A percentile compares a stretch with the other conserved stretches of the same genome.
Conservation (phyloP, 2,113 vertebrate species). For the Phainopepla nitens region DNA sequence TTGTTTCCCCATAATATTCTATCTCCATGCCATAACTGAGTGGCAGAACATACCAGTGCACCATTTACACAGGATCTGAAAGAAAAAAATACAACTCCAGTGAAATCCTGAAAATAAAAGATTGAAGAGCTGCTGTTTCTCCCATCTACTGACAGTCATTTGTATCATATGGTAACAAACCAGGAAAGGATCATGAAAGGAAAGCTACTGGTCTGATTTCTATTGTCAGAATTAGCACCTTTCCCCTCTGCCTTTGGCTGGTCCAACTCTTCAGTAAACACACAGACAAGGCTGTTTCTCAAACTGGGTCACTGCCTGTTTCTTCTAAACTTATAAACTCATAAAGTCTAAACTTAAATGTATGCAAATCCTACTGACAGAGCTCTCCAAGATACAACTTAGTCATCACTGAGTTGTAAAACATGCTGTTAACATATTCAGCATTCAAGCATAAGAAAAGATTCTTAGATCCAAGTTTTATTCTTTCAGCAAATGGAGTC, state of each 20-base stretch:
- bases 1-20: slow-evolving; percentile 98
- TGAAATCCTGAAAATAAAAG: background rate
- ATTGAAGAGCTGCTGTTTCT: background rate
- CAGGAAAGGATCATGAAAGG: background rate
- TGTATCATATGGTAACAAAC: background rate
- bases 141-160: background rate
- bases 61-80: slow-evolving; percentile 95
- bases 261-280: background rate
- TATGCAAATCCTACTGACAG: background rate
- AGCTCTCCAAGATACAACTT: background rate
- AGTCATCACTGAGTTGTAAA: background rate
- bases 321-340: background rate
- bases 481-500: background rate
- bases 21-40: slow-evolving; percentile 94
- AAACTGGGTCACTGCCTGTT: background rate
- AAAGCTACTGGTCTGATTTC: background rate
- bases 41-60: slow-evolving; percentile 77
- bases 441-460: background rate
- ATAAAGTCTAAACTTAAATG: background rate
- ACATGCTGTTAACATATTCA: background rate
- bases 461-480: background rate
- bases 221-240: background rate
- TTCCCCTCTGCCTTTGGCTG: background rate
- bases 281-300: background rate
- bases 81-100: background rate